phyloP scores from a whole-genome alignment of 1,140 invertebrate genomes.

The Cotesia vestalis region DNA sequence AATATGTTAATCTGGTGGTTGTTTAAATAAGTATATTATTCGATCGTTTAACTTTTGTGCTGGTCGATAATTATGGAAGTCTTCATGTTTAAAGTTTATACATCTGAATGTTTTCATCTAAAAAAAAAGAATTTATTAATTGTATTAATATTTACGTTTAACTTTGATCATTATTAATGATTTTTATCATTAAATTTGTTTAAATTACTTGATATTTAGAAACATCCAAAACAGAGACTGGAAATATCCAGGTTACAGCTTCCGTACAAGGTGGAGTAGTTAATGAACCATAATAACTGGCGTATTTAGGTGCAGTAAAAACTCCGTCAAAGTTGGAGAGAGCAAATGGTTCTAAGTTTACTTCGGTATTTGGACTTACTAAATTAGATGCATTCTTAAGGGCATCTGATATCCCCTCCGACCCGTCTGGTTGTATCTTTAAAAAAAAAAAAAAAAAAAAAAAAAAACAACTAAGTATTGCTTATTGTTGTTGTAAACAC shows the following conservation, averaged over 20 bases:
- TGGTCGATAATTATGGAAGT: constrained; percentile 7
- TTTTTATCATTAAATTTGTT: background rate
- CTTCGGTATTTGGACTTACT: background rate
- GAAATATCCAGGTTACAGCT: constrained; percentile 18
- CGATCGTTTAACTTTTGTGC: background rate
- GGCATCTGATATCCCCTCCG: background rate
- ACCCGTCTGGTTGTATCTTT: background rate
- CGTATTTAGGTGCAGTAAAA: background rate
- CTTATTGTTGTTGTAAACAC: background rate
- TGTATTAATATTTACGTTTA: too few relatives aligned
- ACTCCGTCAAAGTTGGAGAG: constrained; percentile 2
- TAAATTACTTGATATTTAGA: background rate
- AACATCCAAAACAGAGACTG: constrained; percentile 2
- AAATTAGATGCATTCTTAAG: background rate
- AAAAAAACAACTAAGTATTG: too few relatives aligned
- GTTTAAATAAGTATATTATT: background rate
- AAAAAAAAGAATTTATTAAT: background rate
- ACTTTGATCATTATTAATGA: background rate
- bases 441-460: background rate
- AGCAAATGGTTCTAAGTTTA: constrained; percentile 6
- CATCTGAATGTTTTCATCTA: background rate
- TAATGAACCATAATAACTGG: constrained; percentile 20
- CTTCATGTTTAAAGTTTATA: background rate
- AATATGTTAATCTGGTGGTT: too few relatives aligned
- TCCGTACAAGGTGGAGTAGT: constrained; percentile 26